A percentile compares a stretch with the other conserved stretches of the same genome.
Conservation (phyloP, 2,888 invertebrate genomes). For the Andrena bicolor region DNA sequence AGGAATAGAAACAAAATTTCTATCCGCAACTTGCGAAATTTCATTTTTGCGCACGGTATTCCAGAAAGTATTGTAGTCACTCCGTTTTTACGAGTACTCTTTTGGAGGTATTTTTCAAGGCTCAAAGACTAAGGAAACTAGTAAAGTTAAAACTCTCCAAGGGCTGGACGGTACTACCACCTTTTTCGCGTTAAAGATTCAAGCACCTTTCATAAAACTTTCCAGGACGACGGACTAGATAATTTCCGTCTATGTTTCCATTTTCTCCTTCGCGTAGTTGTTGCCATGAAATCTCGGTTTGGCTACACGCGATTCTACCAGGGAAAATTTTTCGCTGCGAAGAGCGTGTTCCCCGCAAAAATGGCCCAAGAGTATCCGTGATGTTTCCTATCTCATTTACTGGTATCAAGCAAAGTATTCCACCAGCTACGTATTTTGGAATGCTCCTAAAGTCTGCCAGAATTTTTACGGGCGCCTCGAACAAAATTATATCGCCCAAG, state of each 20-base stretch:
- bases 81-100: not conserved
- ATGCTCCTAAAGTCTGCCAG: constrained; percentile 1
- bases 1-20: not conserved
- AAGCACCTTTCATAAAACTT: constrained; percentile 15
- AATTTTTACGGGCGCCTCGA: constrained; percentile 2
- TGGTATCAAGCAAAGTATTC: constrained; percentile 12
- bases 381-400: constrained; percentile 51
- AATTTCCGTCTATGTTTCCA: constrained; percentile 31
- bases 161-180: not conserved
- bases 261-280: constrained; percentile 18
- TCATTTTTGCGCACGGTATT: not conserved
- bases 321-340: constrained; percentile 11
- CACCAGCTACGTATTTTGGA: not conserved
- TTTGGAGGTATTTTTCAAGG: not conserved
- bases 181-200: constrained; percentile 22
- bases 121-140: constrained; percentile 5
- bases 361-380: constrained; percentile 27
- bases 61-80: not conserved
- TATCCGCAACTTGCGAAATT: not conserved
- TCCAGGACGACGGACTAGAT: constrained; percentile 1
- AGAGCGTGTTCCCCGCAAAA: constrained; percentile 21
- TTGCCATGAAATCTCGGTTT: constrained; percentile 27
- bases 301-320: not conserved
- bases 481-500: not conserved
- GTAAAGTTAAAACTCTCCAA: not conserved